Evolutionary conservation across 2,113 vertebrate genomes (phyloP).

Genomic region (Misgurnus anguillicaudatus): DNA sequence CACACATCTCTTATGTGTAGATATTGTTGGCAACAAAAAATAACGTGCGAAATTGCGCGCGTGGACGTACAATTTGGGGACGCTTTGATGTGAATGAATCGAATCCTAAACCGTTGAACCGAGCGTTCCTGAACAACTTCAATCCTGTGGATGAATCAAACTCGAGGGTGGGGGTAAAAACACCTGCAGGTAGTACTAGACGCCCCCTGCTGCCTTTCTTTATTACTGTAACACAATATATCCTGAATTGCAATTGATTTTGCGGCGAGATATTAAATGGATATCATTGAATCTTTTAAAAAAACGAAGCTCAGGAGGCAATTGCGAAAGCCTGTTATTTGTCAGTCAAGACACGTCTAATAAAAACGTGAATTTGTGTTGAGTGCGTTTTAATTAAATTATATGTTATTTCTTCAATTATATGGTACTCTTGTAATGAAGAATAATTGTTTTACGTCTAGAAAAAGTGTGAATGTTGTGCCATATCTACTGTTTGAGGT

Average conservation of each 20-base stretch:
- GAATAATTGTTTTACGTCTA: not conserved
- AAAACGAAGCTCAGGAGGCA: not conserved
- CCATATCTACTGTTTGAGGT: not conserved
- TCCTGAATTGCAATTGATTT: constrained; percentile 17
- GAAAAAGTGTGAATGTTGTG: not conserved
- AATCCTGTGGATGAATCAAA: not conserved
- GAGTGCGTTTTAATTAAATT: not conserved
- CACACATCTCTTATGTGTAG: no score
- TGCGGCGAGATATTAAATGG: constrained; percentile 3
- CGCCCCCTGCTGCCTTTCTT: constrained; percentile 32
- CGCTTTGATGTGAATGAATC: not conserved
- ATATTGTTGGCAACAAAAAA: not conserved
- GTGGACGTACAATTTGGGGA: not conserved
- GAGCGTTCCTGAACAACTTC: not conserved
- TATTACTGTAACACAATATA: constrained; percentile 3
- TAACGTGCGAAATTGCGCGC: no score
- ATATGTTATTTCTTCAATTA: not conserved
- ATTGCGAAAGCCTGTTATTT: constrained; percentile 4
- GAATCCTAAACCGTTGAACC: not conserved
- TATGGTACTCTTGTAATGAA: not conserved
- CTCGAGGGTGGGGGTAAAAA: not conserved
- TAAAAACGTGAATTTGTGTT: constrained; percentile 3
- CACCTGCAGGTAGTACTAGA: constrained; percentile 28
- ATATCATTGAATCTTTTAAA: not conserved
- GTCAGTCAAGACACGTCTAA: constrained; percentile 23